Percentiles rank a stretch among this genome's conserved stretches.
phyloP scores from a whole-genome alignment of 1,140 invertebrate genomes.

The Palaemon carinicauda region DNA sequence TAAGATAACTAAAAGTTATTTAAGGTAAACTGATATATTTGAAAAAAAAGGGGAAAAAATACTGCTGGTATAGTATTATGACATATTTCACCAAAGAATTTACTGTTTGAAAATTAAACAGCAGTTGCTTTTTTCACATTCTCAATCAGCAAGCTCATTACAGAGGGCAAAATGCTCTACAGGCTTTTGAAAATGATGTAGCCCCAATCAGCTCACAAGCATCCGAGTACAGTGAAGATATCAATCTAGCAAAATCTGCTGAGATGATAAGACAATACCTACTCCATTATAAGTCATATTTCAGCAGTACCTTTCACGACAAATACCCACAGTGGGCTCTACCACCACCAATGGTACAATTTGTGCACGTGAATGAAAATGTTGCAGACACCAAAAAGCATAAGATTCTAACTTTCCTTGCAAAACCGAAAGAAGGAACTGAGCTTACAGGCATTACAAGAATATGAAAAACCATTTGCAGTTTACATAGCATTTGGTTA shows the following conservation, averaged over 20 bases:
- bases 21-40: no score
- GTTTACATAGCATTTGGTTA: not conserved
- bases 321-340: not conserved
- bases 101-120: no score
- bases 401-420: not conserved
- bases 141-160: no score
- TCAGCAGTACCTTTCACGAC: not conserved
- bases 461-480: not conserved
- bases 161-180: conserved; percentile 17
- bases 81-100: no score
- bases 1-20: no score
- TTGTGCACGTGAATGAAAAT: conserved; percentile 19
- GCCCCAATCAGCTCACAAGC: not conserved
- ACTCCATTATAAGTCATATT: not conserved
- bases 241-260: conserved; percentile 12
- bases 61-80: no score
- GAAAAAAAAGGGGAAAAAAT: no score
- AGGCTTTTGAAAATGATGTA: conserved; percentile 24
- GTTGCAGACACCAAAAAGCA: not conserved
- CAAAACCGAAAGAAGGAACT: not conserved
- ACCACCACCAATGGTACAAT: not conserved
- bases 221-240: not conserved
- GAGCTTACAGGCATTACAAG: not conserved
- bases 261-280: not conserved
- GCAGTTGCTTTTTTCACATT: no score